Percentiles rank a stretch among this genome's conserved stretches.
Evolutionary conservation across 2,113 vertebrate species (phyloP).

Genomic region (Gallinago media): DNA sequence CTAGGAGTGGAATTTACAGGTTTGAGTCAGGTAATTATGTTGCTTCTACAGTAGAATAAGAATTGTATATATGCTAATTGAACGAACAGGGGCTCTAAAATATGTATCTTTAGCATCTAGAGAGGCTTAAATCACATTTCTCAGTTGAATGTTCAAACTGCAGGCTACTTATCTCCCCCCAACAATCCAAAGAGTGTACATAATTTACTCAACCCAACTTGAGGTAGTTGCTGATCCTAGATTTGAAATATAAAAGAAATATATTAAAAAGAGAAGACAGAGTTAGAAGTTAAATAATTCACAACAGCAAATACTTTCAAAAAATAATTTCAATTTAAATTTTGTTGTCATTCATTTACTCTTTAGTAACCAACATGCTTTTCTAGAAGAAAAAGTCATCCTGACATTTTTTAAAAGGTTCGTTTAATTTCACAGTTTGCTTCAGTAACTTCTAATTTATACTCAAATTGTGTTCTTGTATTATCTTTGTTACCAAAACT

Average conservation of each 20-base stretch:
- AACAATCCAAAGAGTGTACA: background rate
- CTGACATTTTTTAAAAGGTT: background rate
- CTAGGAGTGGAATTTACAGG: background rate
- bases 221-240: background rate
- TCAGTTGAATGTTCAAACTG: background rate
- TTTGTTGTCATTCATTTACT: background rate
- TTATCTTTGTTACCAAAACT: background rate
- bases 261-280: background rate
- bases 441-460: background rate
- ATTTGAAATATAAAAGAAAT: background rate
- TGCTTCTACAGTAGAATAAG: background rate
- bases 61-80: background rate
- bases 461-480: background rate
- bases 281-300: background rate
- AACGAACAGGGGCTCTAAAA: background rate
- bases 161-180: background rate
- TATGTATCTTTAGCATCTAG: background rate
- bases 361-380: background rate
- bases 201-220: background rate
- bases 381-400: background rate
- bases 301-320: background rate
- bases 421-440: background rate
- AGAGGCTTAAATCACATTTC: background rate
- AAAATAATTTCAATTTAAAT: fast-evolving
- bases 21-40: background rate